Conservation (phyloP, 1,140 invertebrate species). For the Danaus plexippus region DNA sequence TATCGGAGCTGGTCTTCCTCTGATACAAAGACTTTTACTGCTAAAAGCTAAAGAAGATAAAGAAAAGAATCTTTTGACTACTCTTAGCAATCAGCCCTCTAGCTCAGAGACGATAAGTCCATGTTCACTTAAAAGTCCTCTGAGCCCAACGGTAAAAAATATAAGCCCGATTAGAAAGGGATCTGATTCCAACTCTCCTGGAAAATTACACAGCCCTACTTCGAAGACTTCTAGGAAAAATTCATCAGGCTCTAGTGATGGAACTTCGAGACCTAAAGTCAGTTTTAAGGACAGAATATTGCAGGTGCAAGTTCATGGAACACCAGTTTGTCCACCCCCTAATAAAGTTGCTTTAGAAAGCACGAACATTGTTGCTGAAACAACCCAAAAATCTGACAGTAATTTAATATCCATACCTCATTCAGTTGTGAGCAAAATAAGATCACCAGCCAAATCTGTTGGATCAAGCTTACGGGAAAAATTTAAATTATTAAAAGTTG, state of each 20-base stretch:
- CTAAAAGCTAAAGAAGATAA: conserved; percentile 86
- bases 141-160: conserved; percentile 68
- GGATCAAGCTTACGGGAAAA: conserved; percentile 65
- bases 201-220: conserved; percentile 65
- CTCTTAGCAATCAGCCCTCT: conserved; percentile 60
- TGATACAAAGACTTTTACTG: conserved; percentile 83
- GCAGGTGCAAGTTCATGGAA: conserved; percentile 67
- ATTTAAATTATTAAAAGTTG: conserved; percentile 61
- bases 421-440: conserved; percentile 69
- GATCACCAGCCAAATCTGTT: conserved; percentile 66
- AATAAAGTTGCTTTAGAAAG: conserved; percentile 56
- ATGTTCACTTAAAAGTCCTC: conserved; percentile 65
- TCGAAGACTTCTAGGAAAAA: conserved; percentile 66
- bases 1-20: conserved; percentile 80
- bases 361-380: conserved; percentile 57
- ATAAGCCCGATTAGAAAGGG: conserved; percentile 63
- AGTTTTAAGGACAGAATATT: conserved; percentile 70
- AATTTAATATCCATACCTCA: conserved; percentile 68
- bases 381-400: conserved; percentile 60
- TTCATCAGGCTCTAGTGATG: conserved; percentile 67
- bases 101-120: conserved; percentile 69
- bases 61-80: conserved; percentile 68
- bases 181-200: conserved; percentile 65
- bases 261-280: conserved; percentile 62
- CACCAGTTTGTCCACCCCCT: conserved; percentile 60